Evolutionary conservation across 2,797 vertebrate species (phyloP).

Genomic region (Mormyrops attenuatus): DNA sequence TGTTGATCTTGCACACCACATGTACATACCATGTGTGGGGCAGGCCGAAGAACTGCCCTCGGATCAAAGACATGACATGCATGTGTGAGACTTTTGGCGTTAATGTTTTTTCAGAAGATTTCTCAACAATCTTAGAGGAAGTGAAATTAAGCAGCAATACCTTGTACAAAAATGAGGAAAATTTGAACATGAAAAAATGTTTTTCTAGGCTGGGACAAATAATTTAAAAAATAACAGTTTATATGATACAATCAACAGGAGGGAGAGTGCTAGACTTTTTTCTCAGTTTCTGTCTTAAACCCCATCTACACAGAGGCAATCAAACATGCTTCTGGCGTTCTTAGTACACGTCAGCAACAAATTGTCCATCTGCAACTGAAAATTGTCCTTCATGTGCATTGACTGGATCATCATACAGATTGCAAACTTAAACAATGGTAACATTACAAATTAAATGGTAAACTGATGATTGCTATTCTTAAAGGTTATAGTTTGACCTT

Average conservation of each 20-base stretch:
- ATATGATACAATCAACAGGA: background rate
- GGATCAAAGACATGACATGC: constrained; percentile 11
- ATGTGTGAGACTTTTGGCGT: background rate
- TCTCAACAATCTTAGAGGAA: background rate
- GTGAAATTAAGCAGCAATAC: background rate
- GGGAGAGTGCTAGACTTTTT: background rate
- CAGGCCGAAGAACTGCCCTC: background rate
- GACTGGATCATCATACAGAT: background rate
- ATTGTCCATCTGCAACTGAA: constrained; percentile 7
- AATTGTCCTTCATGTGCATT: background rate
- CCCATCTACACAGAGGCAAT: background rate
- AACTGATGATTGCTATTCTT: background rate
- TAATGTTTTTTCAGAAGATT: background rate
- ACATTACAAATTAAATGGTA: background rate
- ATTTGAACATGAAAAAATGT: background rate
- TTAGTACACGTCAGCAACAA: constrained; percentile 7
- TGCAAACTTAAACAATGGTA: background rate
- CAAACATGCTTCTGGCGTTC: background rate
- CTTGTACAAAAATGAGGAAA: background rate
- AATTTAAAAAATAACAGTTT: constrained; percentile 7
- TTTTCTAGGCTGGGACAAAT: constrained; percentile 5
- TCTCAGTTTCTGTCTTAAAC: background rate
- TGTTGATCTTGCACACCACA: constrained; percentile 19
- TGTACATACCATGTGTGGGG: background rate
- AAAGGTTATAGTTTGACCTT: background rate